Base-by-base conservation (phyloP, 2,888 invertebrate species). In the Labia minor region DNA sequence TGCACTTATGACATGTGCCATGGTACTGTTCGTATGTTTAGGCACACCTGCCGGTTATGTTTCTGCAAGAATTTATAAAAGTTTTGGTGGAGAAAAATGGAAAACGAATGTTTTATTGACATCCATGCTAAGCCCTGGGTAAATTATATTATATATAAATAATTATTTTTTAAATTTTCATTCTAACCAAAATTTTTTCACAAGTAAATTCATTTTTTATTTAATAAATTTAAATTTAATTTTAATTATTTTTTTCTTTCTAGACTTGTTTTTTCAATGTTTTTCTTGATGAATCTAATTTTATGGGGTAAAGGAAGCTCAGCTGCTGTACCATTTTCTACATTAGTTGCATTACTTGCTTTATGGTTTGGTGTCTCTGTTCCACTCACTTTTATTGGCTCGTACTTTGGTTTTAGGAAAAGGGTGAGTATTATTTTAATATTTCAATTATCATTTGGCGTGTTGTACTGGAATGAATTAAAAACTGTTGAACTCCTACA, bases 291-390 rank as follows among this genome's bases (percentile, higher is more conserved):
- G 88, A 99, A 99, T 81, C 82, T 97, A 73, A 88, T 99, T 66
- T 82, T 99, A 69, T 98, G 97, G 98, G 89, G 87, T 66, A 90
- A 98, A 76, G 92, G 90, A 66, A 97, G 96, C 72, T 96, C 96
- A 4, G 98, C 96, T 0, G 92, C 98, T 21, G 89, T 99, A 21
- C 98, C 99, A 2, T 99, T 99, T 81, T 92, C 92, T 67, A 99
- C 98, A 1, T 82, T 99, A 66, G 81, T 99, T 67, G 97, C 96
- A 19, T 83, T 99, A 67, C 80, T 99, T 69, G 92, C 95, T 0
- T 84, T 99, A 21, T 99, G 99, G 99, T 92, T 97, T 79, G 90
- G 95, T 66, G 94, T 99, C n/a, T 96, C 97, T 1, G 94, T 97
- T 69, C 99, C 99, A 1, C 83, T 99, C 69, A 97, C 97, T 1